Conservation (phyloP, 2,113 vertebrate species). For the Platysternon megacephalum region DNA sequence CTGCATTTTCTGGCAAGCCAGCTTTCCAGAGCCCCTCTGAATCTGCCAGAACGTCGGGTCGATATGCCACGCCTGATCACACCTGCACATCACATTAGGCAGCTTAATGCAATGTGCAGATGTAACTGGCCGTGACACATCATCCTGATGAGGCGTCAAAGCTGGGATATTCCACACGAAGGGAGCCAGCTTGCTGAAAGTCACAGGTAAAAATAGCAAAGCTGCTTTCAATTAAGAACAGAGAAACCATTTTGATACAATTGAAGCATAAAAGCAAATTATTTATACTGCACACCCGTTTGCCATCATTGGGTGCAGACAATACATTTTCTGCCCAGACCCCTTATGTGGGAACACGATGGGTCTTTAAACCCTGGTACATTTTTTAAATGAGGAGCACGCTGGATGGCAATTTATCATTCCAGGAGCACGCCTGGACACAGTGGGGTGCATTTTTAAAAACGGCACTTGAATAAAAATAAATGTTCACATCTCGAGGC, state of each 20-base stretch:
- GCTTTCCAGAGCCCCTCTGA: not conserved
- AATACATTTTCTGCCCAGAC: accelerated
- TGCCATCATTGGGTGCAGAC: accelerated
- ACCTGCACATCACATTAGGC: not conserved
- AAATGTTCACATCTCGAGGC: not conserved
- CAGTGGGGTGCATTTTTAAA: not conserved
- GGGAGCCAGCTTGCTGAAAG: not conserved
- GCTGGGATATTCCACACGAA: not conserved
- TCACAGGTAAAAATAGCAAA: not conserved
- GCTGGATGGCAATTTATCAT: accelerated
- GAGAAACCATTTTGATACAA: accelerated
- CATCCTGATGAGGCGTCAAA: not conserved
- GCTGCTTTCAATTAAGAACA: not conserved
- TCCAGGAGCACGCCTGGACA: not conserved
- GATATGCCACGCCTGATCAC: accelerated
- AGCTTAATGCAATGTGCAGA: not conserved
- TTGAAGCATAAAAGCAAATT: accelerated
- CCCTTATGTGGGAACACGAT: accelerated
- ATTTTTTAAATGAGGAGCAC: accelerated
- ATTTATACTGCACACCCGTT: not conserved
- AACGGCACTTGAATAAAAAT: not conserved
- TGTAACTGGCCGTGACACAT: not conserved
- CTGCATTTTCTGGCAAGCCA: accelerated
- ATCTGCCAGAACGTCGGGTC: not conserved
- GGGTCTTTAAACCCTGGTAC: not conserved